Base-by-base conservation (phyloP, 2,797 vertebrate species). In the Harpagifer antarcticus region DNA sequence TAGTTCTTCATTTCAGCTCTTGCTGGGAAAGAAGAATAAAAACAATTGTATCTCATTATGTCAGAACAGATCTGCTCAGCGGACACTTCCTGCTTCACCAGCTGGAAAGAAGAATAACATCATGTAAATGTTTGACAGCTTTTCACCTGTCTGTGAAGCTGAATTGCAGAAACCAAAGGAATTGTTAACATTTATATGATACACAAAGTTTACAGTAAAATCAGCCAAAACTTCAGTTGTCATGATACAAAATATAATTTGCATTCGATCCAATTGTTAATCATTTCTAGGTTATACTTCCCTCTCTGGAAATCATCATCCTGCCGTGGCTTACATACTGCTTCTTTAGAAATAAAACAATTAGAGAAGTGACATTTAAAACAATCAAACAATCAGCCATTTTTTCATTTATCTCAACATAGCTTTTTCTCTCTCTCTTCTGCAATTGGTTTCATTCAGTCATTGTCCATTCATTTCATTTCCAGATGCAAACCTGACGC, bases 221-320 rank as follows among this genome's bases (percentile, higher is more conserved):
- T 27, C 4, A 27, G 27, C 27, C 27, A 27, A 5, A 27, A 27
- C 27, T 27, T 5, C 4, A 27, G 27, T 27, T 27, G 27, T 27
- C 27, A 27, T 27, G 4, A 2, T 37, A 33, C 10, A 20, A 62
- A 15, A 48, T n/a, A 20, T 4, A 42, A 14, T 16, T 15, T 9
- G 0, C 2, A 31, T 55, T 55, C 31, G 37, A 0, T 44, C 0
- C 0, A 42, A 58, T 62, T 19, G 19, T 67, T 4, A 60, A 20
- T 37, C 9, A 37, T 37, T 37, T 37, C 6, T 37, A 37, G 33
- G 33, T 37, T 37, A 37, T 50, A 66, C 53, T 66, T 37, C 66
- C 12, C 50, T 63, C 27, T 57, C 49, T 69, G 31, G 5, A 68
- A 68, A 37, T 49, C 5, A 74, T 69, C 19, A 12, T 54, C 23